phyloP scores from a whole-genome alignment of 2,797 vertebrate species.

The Denticeps clupeoides region DNA sequence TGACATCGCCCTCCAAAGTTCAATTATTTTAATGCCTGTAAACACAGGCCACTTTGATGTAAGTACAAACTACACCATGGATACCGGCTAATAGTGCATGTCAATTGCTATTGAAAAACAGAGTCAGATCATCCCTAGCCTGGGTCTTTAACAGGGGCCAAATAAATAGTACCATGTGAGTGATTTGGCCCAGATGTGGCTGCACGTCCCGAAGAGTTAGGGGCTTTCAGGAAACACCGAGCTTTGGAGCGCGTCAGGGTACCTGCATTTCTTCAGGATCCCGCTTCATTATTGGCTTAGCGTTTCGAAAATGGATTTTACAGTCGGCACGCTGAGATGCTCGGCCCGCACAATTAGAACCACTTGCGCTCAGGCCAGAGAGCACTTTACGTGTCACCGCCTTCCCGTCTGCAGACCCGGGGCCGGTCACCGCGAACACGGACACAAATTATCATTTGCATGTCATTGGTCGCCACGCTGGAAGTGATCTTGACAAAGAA shows the following conservation, averaged over 20 bases:
- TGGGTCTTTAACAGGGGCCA: conserved; percentile 47
- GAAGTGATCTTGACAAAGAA: background rate
- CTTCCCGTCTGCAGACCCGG: background rate
- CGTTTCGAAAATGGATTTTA: conserved; percentile 54
- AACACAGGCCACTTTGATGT: conserved; percentile 52
- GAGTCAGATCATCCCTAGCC: conserved; percentile 45
- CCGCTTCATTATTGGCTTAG: conserved; percentile 51
- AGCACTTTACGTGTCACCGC: background rate
- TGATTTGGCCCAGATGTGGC: conserved; percentile 52
- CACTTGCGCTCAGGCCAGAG: conserved; percentile 25
- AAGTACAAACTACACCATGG: conserved; percentile 49
- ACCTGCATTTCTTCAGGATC: conserved; percentile 51
- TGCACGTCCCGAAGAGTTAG: conserved; percentile 37
- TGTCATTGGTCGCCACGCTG: background rate
- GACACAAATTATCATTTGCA: background rate
- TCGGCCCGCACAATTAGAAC: conserved; percentile 37
- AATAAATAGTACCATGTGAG: conserved; percentile 58
- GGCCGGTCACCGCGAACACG: background rate
- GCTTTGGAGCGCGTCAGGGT: conserved; percentile 38
- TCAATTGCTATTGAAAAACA: conserved; percentile 51
- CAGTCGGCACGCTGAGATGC: conserved; percentile 38
- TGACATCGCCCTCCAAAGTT: conserved; percentile 54
- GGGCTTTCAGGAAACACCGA: conserved; percentile 41
- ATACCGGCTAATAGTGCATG: conserved; percentile 57
- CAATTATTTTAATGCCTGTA: conserved; percentile 52